phyloP scores from a whole-genome alignment of 2,888 invertebrate species.

The Dysmachus trigonus region DNA sequence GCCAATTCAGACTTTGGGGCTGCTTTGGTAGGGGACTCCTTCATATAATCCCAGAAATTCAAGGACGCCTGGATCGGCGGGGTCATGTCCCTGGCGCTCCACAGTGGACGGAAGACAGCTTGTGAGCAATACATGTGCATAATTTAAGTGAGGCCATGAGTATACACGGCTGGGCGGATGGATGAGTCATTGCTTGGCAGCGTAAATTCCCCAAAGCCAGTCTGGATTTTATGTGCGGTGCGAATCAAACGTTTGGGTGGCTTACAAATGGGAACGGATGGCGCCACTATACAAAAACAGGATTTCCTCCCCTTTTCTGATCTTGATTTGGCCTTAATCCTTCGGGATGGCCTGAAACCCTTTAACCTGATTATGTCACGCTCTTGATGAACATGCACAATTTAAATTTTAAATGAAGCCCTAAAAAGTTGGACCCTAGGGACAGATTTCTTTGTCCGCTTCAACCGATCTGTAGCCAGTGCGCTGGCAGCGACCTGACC shows the following conservation, averaged over 20 bases:
- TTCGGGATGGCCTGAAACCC: background rate
- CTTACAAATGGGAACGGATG: background rate
- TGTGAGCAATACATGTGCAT: background rate
- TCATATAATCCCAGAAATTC: background rate
- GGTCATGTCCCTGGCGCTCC: background rate
- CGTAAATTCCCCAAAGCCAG: background rate
- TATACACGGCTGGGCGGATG: background rate
- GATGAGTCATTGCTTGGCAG: background rate
- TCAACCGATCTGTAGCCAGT: background rate
- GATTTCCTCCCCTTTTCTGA: background rate
- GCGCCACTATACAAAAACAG: background rate
- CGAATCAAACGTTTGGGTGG: background rate
- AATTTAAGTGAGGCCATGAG: background rate
- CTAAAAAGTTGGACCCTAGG: background rate
- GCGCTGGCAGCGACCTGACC: background rate
- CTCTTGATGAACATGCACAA: background rate
- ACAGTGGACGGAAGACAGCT: background rate
- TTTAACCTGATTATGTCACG: background rate
- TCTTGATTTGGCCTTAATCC: background rate
- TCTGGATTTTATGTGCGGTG: background rate
- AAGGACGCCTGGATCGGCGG: background rate
- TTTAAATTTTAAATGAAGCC: conserved; percentile 22
- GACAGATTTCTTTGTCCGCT: background rate
- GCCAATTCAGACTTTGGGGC: background rate
- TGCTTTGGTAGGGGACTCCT: background rate